Base-by-base conservation (phyloP, 2,797 vertebrate species). In the Gouania willdenowi region DNA sequence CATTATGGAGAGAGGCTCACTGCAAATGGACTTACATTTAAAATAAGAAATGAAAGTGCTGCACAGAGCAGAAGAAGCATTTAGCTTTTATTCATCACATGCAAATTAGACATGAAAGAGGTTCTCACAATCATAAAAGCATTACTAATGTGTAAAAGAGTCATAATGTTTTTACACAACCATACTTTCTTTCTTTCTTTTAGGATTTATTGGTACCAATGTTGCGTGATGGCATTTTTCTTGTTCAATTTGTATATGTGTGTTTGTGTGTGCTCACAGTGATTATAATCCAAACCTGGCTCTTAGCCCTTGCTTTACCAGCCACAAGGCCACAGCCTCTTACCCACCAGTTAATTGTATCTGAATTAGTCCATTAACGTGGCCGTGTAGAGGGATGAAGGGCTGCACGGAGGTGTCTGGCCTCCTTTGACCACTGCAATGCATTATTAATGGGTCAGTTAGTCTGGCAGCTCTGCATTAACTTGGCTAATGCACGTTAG, bases 361-460 rank as follows among this genome's bases (percentile, higher is more conserved):
- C 72, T 79, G 77, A 88, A 89, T 86, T 88, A 86, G 74, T 79
- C 81, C 78, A 84, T 87, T 88, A 86, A 82, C 83, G 79, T 80
- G 82, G 72, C 76, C 47, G 61, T 81, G 79, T 83, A 78, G 78
- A 75, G 75, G 81, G 79, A 76, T 72, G 78, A 75, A 71, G 49
- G 62, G 60, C 71, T 80, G 76, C 78, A 66, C 54, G 30, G 75
- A 79, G 83, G 82, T 85, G 77, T 74, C 74, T 84, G 80, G 70
- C 81, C 82, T 86, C 75, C 80, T 79, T 81, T 86, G 83, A 86
- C 85, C 77, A 73, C 60, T 57, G 71, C 77, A 26, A 75, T 88
- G 77, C 86, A 77, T 86, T 87, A 88, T 87, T 88, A 81, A 87
- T 87, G 87, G 85, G 83, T 88, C 84, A 83, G 79, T 77, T 81